These are phyloP conservation scores for Danio choprae DNA, from an alignment of 2,797 vertebrate genomes.

Conservation along the genomic window DNA sequence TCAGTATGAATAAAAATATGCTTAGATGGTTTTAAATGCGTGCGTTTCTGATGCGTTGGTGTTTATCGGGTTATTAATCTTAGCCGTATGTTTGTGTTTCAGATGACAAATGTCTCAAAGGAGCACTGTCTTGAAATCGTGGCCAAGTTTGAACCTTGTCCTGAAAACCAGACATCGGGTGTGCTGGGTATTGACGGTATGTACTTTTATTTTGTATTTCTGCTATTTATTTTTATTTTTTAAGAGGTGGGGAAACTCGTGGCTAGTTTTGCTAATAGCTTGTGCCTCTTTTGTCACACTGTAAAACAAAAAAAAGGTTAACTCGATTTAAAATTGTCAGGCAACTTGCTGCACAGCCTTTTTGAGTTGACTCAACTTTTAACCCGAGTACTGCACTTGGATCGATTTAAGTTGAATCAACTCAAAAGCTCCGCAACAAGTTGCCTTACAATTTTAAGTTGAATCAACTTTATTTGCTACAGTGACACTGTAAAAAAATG, in stretches of 20 bases:
- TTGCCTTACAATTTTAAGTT: no score
- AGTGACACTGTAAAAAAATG: no score
- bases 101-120: slow-evolving; percentile 90
- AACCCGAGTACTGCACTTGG: no score
- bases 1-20: neutral
- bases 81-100: slow-evolving; percentile 52
- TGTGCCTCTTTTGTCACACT: no score
- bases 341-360: no score
- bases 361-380: no score
- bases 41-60: neutral
- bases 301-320: no score
- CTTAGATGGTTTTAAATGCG: neutral
- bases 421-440: no score
- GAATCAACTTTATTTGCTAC: no score
- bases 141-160: slow-evolving; percentile 93
- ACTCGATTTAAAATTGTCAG: no score
- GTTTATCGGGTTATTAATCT: neutral
- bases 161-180: slow-evolving; percentile 87
- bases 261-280: neutral
- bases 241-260: neutral
- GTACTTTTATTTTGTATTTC: neutral
- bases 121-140: slow-evolving; percentile 92
- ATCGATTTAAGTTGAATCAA: no score
- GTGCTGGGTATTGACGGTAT: slow-evolving; percentile 95
- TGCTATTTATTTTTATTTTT: neutral